Evolutionary conservation across 2,888 invertebrate species (phyloP).

Genomic region (Ferdinandea cuprea): DNA sequence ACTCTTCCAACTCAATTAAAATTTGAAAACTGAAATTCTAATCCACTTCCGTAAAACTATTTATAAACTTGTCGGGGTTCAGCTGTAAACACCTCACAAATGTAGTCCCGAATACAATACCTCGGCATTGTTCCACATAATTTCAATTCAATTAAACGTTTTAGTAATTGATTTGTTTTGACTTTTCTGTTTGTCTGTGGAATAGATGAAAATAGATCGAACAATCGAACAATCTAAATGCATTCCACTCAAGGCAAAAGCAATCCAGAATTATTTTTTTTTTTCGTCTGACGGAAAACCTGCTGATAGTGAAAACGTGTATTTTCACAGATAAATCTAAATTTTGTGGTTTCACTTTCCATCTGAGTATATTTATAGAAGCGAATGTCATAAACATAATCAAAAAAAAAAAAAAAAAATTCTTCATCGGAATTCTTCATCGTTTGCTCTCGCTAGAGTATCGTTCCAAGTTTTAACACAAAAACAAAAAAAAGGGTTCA

Average conservation of each 20-base stretch:
- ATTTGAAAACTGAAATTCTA: conserved; percentile 8
- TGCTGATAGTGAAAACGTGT: conserved; percentile 18
- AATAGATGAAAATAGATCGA: conserved; percentile 27
- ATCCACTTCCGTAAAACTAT: conserved; percentile 32
- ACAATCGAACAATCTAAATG: conserved; percentile 19
- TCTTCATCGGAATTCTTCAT: no score
- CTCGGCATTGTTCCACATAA: conserved; percentile 6
- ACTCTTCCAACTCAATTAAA: conserved; percentile 7
- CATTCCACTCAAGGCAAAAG: conserved; percentile 7
- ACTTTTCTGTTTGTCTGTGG: conserved; percentile 18
- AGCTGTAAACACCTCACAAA: conserved; percentile 9
- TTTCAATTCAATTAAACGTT: conserved; percentile 36
- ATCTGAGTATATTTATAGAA: conserved; percentile 61
- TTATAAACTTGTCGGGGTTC: conserved; percentile 5
- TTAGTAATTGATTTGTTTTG: conserved; percentile 26
- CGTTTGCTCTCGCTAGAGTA: neutral
- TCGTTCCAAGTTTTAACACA: no score
- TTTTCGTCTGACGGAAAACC: conserved; percentile 14
- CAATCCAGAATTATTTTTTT: neutral
- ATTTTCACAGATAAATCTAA: conserved; percentile 47
- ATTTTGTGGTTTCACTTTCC: conserved; percentile 55
- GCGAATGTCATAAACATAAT: conserved; percentile 58
- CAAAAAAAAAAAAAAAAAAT: conserved; percentile 7
- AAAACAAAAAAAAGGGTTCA: conserved; percentile 50
- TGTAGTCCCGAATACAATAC: neutral